phyloP scores from a whole-genome alignment of 1,140 invertebrate species.

The Plectrocnemia conspersa region DNA sequence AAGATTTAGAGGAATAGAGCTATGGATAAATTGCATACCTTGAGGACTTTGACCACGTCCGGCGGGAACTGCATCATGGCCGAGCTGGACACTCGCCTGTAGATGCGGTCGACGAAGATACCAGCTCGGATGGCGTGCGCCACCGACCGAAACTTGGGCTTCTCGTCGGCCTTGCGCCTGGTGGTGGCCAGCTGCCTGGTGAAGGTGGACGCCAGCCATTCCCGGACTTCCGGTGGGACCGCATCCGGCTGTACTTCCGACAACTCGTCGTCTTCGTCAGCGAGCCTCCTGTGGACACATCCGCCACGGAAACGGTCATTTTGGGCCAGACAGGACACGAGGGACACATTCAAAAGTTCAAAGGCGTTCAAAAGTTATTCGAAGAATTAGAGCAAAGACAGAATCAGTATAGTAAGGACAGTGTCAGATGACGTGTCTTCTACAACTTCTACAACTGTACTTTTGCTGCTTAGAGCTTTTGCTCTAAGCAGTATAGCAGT shows the following conservation, averaged over 20 bases:
- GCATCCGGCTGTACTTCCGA: constrained; percentile 94
- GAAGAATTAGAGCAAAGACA: no score
- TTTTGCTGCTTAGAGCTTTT: no score
- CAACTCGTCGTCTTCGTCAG: constrained; percentile 85
- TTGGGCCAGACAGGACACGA: no score
- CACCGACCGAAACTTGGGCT: constrained; percentile 87
- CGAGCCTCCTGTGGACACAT: constrained; percentile 55
- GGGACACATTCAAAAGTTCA: no score
- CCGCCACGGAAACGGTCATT: no score
- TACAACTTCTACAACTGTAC: no score
- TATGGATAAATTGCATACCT: constrained; percentile 57
- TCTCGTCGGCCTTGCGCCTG: constrained; percentile 69
- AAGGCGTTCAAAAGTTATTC: no score
- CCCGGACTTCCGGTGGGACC: constrained; percentile 90
- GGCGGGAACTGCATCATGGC: constrained; percentile 85
- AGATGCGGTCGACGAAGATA: constrained; percentile 96
- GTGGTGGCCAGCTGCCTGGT: constrained; percentile 80
- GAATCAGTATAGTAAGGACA: no score
- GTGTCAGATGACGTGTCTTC: no score
- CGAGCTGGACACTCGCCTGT: constrained; percentile 80
- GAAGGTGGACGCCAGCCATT: constrained; percentile 97
- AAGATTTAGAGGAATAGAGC: background rate
- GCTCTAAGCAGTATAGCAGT: no score
- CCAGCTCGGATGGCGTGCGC: constrained; percentile 97
- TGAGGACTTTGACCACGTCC: constrained; percentile 81